A percentile compares a stretch with the other conserved stretches of the same genome.
Conservation (phyloP, 2,888 invertebrate species). For the Clitarchus hookeri region DNA sequence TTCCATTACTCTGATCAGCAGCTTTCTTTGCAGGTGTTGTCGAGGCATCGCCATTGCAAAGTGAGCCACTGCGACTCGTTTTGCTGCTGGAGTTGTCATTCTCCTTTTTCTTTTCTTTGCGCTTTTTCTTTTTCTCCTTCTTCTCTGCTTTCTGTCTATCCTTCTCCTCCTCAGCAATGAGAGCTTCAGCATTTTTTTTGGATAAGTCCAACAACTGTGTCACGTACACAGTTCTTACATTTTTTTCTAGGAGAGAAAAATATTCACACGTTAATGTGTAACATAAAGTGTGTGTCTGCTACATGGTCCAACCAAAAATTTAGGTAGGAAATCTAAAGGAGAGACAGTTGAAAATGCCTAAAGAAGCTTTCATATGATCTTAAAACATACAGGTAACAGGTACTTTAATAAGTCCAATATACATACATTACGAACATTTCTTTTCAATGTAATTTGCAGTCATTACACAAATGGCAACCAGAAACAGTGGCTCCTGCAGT, state of each 20-base stretch:
- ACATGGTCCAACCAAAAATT: no score
- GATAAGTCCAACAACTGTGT: not conserved
- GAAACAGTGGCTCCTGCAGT: no score
- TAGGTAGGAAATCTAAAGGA: no score
- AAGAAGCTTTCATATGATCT: no score
- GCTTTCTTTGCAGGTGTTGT: not conserved
- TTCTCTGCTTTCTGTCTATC: slow-evolving; percentile 29
- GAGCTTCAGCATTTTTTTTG: slow-evolving; percentile 26
- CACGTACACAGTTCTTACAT: not conserved
- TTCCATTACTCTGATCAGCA: not conserved
- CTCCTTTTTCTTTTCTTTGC: slow-evolving; percentile 29
- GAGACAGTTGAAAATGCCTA: no score
- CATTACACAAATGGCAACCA: no score
- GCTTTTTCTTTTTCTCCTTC: slow-evolving; percentile 28
- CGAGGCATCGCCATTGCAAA: not conserved
- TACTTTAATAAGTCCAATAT: no score
- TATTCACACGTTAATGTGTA: no score
- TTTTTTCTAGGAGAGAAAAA: not conserved
- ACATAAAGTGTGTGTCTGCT: no score
- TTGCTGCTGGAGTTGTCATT: slow-evolving; percentile 18
- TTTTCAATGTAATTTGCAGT: no score
- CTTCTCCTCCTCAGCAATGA: slow-evolving; percentile 29
- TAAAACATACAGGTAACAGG: no score
- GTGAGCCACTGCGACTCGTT: not conserved
- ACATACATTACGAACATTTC: no score